Percentiles rank a stretch among this genome's conserved stretches.
These are phyloP conservation scores for Meiosimyza decipiens DNA, from an alignment of 2,888 invertebrate species.

Conservation along the genomic window DNA sequence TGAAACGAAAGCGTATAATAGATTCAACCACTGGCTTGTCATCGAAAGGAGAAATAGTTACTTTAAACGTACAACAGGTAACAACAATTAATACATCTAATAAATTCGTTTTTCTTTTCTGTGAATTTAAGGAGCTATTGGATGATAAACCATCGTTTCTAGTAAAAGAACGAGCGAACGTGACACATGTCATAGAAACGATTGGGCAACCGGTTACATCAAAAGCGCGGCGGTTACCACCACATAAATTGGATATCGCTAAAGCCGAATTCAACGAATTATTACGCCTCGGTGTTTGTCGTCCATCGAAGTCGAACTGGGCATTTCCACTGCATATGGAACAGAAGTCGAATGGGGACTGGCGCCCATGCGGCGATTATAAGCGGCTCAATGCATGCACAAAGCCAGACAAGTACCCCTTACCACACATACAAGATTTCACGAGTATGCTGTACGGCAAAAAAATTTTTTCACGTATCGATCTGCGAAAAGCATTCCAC, in stretches of 20 bases:
- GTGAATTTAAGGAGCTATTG: too few relatives aligned
- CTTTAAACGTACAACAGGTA: too few relatives aligned
- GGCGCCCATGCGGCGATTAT: conserved; percentile 22
- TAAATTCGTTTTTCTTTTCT: too few relatives aligned
- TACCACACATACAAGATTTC: conserved; percentile 17
- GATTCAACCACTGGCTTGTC: too few relatives aligned
- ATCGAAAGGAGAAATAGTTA: too few relatives aligned
- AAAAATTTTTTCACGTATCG: conserved; percentile 33
- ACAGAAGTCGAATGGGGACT: conserved; percentile 12
- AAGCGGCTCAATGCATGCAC: conserved; percentile 3
- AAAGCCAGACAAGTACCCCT: conserved; percentile 13
- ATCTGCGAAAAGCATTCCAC: conserved; percentile 32
- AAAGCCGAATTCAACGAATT: conserved; percentile 11
- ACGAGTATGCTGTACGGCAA: not conserved
- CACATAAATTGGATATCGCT: not conserved
- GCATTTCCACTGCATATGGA: conserved; percentile 16
- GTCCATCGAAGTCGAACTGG: not conserved
- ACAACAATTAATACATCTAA: too few relatives aligned
- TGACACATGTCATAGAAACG: too few relatives aligned
- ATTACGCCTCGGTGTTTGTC: not conserved
- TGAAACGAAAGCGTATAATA: too few relatives aligned
- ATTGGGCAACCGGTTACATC: too few relatives aligned
- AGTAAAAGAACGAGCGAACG: too few relatives aligned
- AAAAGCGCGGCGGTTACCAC: too few relatives aligned
- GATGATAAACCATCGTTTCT: too few relatives aligned